phyloP scores from a whole-genome alignment of 1,140 invertebrate genomes.

The Solenopsis invicta region DNA sequence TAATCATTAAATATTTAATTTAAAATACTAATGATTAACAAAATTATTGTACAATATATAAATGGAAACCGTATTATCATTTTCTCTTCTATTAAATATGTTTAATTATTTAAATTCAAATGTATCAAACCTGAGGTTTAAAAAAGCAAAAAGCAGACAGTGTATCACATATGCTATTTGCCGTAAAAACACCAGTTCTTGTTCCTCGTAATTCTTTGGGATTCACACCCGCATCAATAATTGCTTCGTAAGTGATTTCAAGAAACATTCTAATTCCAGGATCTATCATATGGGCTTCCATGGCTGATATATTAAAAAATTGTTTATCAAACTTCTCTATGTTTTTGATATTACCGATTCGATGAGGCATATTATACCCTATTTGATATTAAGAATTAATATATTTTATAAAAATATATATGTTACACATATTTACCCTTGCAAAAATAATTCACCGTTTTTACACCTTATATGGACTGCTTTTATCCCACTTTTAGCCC shows the following conservation, averaged over 20 bases:
- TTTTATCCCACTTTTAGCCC: too few species aligned
- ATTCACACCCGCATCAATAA: constrained; percentile 94
- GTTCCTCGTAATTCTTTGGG: constrained; percentile 53
- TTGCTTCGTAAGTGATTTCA: constrained; percentile 94
- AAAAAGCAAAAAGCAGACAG: constrained; percentile 90
- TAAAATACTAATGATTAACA: too few species aligned
- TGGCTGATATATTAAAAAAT: constrained; percentile 93
- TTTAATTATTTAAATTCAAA: too few species aligned
- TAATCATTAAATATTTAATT: too few species aligned
- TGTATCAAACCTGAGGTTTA: constrained; percentile 70
- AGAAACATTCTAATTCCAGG: constrained; percentile 94
- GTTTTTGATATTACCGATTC: constrained; percentile 86
- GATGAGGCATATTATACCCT: constrained; percentile 89
- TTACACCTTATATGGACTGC: too few species aligned
- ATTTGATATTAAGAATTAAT: background rate
- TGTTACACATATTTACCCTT: too few species aligned
- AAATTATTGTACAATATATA: too few species aligned
- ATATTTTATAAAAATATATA: background rate
- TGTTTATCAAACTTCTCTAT: constrained; percentile 92
- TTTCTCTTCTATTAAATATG: too few species aligned
- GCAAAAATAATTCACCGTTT: too few species aligned
- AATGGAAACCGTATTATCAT: too few species aligned
- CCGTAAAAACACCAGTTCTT: too few species aligned
- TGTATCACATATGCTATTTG: constrained; percentile 90
- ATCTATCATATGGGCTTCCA: constrained; percentile 95